Evolutionary conservation across 2,888 invertebrate species (phyloP), one percentile per base, ranked within the genome.

Genomic region (Pristionchus exspectatus): DNA sequence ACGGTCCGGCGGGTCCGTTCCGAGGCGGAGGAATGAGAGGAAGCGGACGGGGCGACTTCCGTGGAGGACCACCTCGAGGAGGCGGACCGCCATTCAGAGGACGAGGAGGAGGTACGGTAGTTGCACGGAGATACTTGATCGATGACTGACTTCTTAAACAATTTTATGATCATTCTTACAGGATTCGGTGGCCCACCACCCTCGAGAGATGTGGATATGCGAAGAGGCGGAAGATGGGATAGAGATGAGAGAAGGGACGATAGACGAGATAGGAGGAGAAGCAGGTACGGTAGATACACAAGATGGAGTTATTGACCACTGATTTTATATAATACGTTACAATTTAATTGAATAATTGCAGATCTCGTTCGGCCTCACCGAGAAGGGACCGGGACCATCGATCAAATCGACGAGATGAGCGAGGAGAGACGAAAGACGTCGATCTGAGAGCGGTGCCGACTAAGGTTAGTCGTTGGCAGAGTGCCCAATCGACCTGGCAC

Each of bases 31-130:
- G 24, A 10, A 88, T 54, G 54, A 18, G 87, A 9, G 87, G 87
- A 85, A 59, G 85, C 12, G 18, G 38, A n/a, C 38, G 66, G 21
- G 87, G 69, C 18, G 33, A 74, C 33, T 72, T 72, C 56, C 72
- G 87, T 16, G 87, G 87, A 72, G 87, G 74, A 21, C 50, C 63
- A 7, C 38, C 44, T 4, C 33, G 87, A 38, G 87, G 86, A 38
- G 87, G 86, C 33, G 63, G 87, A 44, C n/a, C 24, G 38, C 38
- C 56, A n/a, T 87, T 87, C 69, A 59, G 87, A 69, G 87, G 87
- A 66, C n/a, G 87, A 38, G 85, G 83, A 44, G 63, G 66, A 74
- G 56, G 56, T 74, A 74, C 63, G 74, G 72, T 66, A 86, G 59
- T 24, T 38, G 33, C 24, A 63, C 38, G 10, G 24, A 9, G 18